Conservation (phyloP, 2,888 invertebrate genomes). For the Glyphotaelius pellucidus region DNA sequence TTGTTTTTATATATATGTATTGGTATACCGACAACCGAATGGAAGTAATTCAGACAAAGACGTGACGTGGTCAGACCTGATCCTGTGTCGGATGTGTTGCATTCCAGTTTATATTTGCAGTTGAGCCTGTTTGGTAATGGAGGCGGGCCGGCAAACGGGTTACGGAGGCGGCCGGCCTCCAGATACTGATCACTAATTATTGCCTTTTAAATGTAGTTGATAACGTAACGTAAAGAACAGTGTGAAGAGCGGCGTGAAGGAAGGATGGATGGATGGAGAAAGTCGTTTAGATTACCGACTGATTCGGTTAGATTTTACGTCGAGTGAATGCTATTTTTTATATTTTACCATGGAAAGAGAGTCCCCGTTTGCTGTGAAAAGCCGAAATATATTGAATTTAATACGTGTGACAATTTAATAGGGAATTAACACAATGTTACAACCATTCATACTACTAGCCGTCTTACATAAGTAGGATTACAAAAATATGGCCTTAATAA, state of each 20-base stretch:
- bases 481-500: constrained; percentile 67
- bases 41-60: constrained; percentile 22
- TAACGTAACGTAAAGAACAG: constrained; percentile 53
- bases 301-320: constrained; percentile 64
- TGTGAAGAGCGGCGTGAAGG: constrained; percentile 42
- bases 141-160: constrained; percentile 39
- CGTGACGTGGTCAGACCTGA: neutral
- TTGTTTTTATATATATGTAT: constrained; percentile 46
- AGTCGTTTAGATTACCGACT: constrained; percentile 60
- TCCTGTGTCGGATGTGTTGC: constrained; percentile 20
- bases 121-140: constrained; percentile 52
- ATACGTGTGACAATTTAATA: constrained; percentile 52
- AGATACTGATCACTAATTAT: constrained; percentile 60
- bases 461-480: constrained; percentile 65
- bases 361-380: constrained; percentile 60
- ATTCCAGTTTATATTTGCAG: constrained; percentile 61
- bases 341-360: constrained; percentile 64
- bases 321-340: constrained; percentile 66
- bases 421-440: constrained; percentile 52
- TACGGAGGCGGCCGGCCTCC: neutral
- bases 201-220: constrained; percentile 66
- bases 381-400: constrained; percentile 56
- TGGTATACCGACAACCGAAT: constrained; percentile 30
- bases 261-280: constrained; percentile 32
- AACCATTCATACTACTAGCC: constrained; percentile 58